Percentiles rank a stretch among this genome's conserved stretches.
Conservation (phyloP, 2,113 vertebrate species). For the Noctilio leporinus region DNA sequence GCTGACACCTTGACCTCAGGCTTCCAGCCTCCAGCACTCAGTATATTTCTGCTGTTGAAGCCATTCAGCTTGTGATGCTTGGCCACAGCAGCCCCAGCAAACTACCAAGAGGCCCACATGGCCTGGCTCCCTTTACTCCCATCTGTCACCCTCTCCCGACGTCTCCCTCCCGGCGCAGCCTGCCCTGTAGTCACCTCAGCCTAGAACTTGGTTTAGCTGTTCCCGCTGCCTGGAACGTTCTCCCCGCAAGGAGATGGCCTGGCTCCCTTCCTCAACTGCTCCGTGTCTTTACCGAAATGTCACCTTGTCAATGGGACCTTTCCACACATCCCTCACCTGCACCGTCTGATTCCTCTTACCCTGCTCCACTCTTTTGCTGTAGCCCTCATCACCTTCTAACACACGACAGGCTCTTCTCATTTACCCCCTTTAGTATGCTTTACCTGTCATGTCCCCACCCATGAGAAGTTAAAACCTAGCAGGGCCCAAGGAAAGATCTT, state of each 20-base stretch:
- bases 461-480: background rate
- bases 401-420: rapidly evolving
- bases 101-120: background rate
- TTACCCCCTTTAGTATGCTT: too few relatives aligned
- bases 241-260: background rate
- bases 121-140: too few relatives aligned
- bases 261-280: background rate
- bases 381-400: rapidly evolving
- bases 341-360: background rate
- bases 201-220: background rate
- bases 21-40: background rate
- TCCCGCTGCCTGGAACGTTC: background rate
- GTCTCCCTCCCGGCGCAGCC: rapidly evolving
- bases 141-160: background rate
- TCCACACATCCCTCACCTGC: background rate
- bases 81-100: background rate
- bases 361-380: background rate
- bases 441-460: background rate
- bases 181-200: background rate
- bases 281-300: background rate
- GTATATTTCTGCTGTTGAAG: background rate
- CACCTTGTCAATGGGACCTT: background rate
- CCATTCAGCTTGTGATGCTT: background rate
- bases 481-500: background rate
- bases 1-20: background rate